Base-by-base conservation (phyloP, 2,888 invertebrate genomes). In the Plagiodera versicolora region DNA sequence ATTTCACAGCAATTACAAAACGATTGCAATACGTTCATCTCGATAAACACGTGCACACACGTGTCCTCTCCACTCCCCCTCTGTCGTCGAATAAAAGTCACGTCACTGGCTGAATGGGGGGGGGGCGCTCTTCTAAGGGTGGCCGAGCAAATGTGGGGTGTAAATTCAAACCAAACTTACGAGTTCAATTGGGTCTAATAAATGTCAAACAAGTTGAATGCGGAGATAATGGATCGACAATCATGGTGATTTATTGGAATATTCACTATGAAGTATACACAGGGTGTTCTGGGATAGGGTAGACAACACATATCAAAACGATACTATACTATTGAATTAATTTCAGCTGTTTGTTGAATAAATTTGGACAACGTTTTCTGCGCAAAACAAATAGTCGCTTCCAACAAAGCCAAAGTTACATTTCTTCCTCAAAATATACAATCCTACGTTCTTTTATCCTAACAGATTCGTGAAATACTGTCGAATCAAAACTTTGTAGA, bases 151-250 rank as follows among this genome's bases (percentile, higher is more conserved):
- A 58, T 57, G 59, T 60, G 44, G 63, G 63, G 61, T 64, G 64
- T 58, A 65, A 61, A 63, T 61, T 61, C 59, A 61, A 61, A 53
- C 63, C 61, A 60, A 61, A 59, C 51, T 61, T 56, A 60, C 61
- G 60, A 61, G 62, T 62, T 60, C 53, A 58, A 58, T 61, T 60
- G 62, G 58, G 53, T 59, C 61, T 60, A 66, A 64, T 63, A 66
- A 65, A 59, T 61, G 64, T 64, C 61, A 66, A 63, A 65, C 58
- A 63, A 65, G 59, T 62, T 60, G 61, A 56, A 63, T 63, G 62
- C 59, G 59, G 63, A 63, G 60, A 56, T 58, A 64, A 61, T 60
- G 61, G 39, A 58, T 58, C 60, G 60, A 56, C 63, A 57, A 66
- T 44, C 55, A 45, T 51, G 46, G 61, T 58, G 58, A 61, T 61